phyloP scores from a whole-genome alignment of 2,797 vertebrate species.

The Acanthornis magna region DNA sequence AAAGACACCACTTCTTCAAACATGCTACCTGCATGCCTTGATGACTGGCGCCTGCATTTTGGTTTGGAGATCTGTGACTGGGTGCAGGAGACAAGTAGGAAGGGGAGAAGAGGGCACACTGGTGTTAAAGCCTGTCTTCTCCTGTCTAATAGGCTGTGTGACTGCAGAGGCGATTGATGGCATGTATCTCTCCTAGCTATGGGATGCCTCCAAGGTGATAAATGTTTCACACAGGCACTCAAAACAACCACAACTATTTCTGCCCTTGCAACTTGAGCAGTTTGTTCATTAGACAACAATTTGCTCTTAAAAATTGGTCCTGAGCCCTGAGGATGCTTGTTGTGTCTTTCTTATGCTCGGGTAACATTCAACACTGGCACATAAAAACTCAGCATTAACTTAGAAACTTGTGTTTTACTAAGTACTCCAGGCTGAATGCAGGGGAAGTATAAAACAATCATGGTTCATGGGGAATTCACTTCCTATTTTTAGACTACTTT shows the following conservation, averaged over 20 bases:
- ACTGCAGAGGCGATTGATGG: neutral
- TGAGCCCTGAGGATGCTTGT: neutral
- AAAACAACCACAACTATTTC: neutral
- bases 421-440: neutral
- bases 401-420: neutral
- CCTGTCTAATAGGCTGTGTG: fast-evolving
- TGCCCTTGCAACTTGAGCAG: neutral
- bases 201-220: neutral
- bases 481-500: neutral
- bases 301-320: neutral
- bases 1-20: neutral
- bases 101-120: neutral
- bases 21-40: fast-evolving
- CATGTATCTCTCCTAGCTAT: neutral
- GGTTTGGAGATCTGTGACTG: neutral
- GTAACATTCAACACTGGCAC: neutral
- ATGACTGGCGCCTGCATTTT: neutral
- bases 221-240: fast-evolving
- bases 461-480: neutral
- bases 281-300: neutral
- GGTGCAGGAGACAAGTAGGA: neutral
- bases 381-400: neutral
- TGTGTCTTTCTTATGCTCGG: neutral
- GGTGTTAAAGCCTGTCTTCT: neutral
- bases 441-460: neutral